Evolutionary conservation across 2,797 vertebrate species (phyloP).

Genomic region (Peromyscus eremicus): DNA sequence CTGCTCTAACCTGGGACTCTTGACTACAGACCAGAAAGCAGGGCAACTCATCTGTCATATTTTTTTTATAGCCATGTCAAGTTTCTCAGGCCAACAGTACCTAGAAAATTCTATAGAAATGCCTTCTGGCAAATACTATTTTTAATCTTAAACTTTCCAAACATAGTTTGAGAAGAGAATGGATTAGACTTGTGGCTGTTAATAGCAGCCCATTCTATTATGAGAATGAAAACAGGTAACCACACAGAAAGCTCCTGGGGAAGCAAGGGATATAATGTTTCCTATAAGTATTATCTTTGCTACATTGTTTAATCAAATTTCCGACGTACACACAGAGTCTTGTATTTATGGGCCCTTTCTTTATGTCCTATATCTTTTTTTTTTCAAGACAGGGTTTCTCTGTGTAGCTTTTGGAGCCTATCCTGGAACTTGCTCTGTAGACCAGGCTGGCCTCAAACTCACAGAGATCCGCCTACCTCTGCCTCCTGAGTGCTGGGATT

Average conservation of each 20-base stretch:
- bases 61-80: conserved; percentile 61
- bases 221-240: not conserved
- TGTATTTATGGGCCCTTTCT: not conserved
- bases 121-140: not conserved
- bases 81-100: conserved; percentile 41
- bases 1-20: conserved; percentile 38
- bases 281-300: conserved; percentile 36
- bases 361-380: not conserved
- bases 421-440: no score
- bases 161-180: not conserved
- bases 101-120: conserved; percentile 1
- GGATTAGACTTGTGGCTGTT: not conserved
- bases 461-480: no score
- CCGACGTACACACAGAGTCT: not conserved
- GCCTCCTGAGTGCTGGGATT: no score
- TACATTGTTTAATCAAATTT: conserved; percentile 2
- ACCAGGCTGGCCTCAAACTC: no score
- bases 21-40: conserved; percentile 4
- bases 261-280: not conserved
- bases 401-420: no score
- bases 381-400: no score
- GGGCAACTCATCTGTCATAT: conserved; percentile 52
- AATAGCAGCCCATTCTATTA: not conserved
- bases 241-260: not conserved
- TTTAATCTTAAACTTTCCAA: conserved; percentile 64